Base-by-base conservation (phyloP, 2,888 invertebrate species). In the Epistrophe eligans region DNA sequence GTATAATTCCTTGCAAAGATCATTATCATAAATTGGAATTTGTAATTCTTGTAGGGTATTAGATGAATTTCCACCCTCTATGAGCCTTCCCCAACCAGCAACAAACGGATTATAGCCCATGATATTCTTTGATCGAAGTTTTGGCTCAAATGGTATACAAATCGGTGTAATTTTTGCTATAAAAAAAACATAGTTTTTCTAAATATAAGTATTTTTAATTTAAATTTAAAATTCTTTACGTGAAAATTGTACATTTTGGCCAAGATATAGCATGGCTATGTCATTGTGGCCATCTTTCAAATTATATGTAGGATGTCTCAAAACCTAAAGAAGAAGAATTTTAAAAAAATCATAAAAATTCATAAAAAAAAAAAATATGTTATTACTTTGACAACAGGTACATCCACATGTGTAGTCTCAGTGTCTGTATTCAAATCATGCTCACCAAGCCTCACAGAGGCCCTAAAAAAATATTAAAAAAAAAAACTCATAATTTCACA, bases 361-460 rank as follows among this genome's bases (percentile, higher is more conserved):
- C n/a, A 62, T 17, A 15, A 48, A 19, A 17, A 24, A 19, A 11
- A 35, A n/a, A 13, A 35, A 7, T 32, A 32, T 32, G 38, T 15
- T 92, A 24, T 91, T 93, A 92, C 92, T 79, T 89, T 90, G 4
- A 87, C 94, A 70, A 97, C 94, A 0, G 93, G 93, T 10, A 96
- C 92, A 90, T 97, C 95, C 9, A 95, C 91, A 73, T 91, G 92
- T 0, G 94, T 94, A 0, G 94, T 93, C 50, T 95, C 95, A 13
- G 94, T 93, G 2, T 95, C 95, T 0, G 94, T 92, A 5, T 94
- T 94, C 35, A 97, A 90, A 92, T 97, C 95, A 90, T 97, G 94
- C 90, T 97, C 97, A 0, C 98, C 98, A 0, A 98, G 91, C 0
- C 97, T 94, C 0, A 96, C 96, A 1, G 95, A 89, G 89, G 94